Evolutionary conservation across 2,113 vertebrate species (phyloP).

Genomic region (Serilophus lunatus): DNA sequence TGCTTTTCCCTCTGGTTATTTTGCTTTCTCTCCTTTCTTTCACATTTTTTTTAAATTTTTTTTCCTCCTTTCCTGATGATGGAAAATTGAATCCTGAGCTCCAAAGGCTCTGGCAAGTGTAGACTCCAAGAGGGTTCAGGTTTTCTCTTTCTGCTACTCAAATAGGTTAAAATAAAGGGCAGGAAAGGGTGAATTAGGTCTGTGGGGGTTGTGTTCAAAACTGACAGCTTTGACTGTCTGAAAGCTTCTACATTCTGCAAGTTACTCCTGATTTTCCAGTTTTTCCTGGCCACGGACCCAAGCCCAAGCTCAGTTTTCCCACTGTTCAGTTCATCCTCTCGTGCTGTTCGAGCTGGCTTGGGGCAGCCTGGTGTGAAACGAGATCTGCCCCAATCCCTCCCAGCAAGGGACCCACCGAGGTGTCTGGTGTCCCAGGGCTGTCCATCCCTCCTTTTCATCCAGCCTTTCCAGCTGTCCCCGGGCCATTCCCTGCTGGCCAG

Average conservation of each 20-base stretch:
- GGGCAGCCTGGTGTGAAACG: neutral
- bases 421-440: neutral
- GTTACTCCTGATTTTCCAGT: neutral
- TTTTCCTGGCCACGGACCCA: neutral
- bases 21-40: neutral
- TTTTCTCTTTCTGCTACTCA: neutral
- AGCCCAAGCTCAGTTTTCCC: neutral
- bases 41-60: neutral
- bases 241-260: neutral
- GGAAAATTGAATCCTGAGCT: neutral
- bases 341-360: rapidly evolving
- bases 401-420: rapidly evolving
- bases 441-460: neutral
- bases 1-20: rapidly evolving
- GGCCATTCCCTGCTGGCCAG: rapidly evolving
- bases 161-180: neutral
- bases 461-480: rapidly evolving
- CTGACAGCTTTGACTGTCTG: neutral
- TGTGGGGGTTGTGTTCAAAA: neutral
- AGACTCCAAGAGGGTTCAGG: neutral
- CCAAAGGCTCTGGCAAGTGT: neutral
- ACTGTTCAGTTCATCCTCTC: neutral
- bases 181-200: neutral
- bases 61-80: neutral
- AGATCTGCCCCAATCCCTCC: neutral